These are phyloP conservation scores for Porites lobata DNA, from an alignment of 92 coral and sea anemone species.

Conservation along the genomic window DNA sequence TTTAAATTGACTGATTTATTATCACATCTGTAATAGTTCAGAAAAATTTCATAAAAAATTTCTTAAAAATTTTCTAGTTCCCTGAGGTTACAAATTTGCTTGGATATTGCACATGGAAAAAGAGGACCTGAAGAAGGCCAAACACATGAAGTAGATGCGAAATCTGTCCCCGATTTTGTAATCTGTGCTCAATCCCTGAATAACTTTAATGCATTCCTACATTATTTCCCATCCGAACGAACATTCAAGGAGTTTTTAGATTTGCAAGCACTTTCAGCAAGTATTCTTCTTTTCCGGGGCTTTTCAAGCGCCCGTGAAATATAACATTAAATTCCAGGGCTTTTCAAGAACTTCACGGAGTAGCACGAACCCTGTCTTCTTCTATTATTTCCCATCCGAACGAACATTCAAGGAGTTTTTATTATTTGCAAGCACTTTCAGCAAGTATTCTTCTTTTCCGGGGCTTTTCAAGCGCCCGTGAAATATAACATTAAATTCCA, in stretches of 20 bases:
- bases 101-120: too few species aligned
- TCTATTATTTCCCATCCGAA: too few species aligned
- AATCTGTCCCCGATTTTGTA: too few species aligned
- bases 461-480: slow-evolving; percentile 17
- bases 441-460: neutral
- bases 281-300: slow-evolving; percentile 3
- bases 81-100: too few species aligned
- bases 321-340: slow-evolving; percentile 5
- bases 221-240: neutral
- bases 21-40: too few species aligned
- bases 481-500: slow-evolving; percentile 17
- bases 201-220: too few species aligned
- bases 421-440: slow-evolving; percentile 4
- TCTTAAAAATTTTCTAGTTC: too few species aligned
- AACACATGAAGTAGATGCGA: too few species aligned
- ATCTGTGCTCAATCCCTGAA: too few species aligned
- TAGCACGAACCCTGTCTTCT: slow-evolving; percentile 12
- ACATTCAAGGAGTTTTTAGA: neutral
- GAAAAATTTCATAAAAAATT: too few species aligned
- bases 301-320: slow-evolving; percentile 20
- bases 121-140: too few species aligned
- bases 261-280: neutral
- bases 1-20: too few species aligned
- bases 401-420: neutral
- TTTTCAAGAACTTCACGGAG: neutral